A percentile compares a stretch with the other conserved stretches of the same genome.
phyloP scores from a whole-genome alignment of 1,140 invertebrate genomes.

The Proales similis region DNA sequence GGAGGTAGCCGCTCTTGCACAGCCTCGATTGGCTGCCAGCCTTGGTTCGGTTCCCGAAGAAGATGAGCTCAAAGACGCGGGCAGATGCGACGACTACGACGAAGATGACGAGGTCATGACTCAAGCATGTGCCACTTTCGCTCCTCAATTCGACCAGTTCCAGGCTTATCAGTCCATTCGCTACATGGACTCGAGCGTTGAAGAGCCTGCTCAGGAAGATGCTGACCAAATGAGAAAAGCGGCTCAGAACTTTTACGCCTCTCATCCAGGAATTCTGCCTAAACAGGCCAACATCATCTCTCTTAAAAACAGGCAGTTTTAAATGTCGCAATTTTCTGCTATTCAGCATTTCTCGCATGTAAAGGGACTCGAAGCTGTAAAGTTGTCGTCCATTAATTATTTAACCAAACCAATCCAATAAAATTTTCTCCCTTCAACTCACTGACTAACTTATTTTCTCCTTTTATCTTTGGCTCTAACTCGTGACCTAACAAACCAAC shows the following conservation, averaged over 20 bases:
- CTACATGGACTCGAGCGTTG: conserved; percentile 20
- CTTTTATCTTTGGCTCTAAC: too few species aligned
- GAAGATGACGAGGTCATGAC: conserved; percentile 30
- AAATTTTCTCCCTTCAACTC: too few species aligned
- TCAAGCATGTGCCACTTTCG: too few species aligned
- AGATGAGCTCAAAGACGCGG: conserved; percentile 1
- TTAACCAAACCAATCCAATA: too few species aligned
- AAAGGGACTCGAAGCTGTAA: too few species aligned
- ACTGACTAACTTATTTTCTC: too few species aligned
- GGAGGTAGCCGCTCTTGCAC: background rate
- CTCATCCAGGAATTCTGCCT: background rate
- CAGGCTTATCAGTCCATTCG: conserved; percentile 21
- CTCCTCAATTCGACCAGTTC: too few species aligned
- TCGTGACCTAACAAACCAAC: too few species aligned
- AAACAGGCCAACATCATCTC: conserved; percentile 12
- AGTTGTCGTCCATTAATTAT: too few species aligned
- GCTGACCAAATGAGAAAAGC: conserved; percentile 24
- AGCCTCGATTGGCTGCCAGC: background rate
- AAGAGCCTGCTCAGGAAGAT: background rate
- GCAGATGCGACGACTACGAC: background rate
- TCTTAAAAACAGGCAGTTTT: too few species aligned
- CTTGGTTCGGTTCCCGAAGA: conserved; percentile 27
- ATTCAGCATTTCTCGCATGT: too few species aligned
- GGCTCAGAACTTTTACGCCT: conserved; percentile 9
- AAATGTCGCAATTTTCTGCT: too few species aligned